Conservation (phyloP, 2,113 vertebrate genomes). For the Pangasianodon gigas region DNA sequence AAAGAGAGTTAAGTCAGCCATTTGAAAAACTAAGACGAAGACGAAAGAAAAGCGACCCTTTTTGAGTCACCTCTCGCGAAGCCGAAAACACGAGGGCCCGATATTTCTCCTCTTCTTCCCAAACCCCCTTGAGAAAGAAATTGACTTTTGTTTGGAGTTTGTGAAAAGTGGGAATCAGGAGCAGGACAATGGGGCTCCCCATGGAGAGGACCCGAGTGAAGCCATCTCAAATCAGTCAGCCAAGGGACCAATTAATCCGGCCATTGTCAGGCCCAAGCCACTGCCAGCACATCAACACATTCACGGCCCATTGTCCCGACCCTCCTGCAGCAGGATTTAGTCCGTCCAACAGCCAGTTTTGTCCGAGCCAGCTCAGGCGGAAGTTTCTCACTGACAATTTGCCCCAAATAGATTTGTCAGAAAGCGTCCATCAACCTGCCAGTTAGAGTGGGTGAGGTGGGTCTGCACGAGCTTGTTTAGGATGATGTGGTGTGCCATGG, state of each 20-base stretch:
- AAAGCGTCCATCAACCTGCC: slow-evolving; percentile 80
- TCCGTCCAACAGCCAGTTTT: slow-evolving; percentile 99
- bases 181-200: slow-evolving; percentile 98
- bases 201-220: slow-evolving; percentile 95
- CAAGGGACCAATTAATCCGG: slow-evolving; percentile 99
- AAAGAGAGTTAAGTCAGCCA: slow-evolving; percentile 58
- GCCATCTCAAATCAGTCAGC: slow-evolving; percentile 98
- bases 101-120: slow-evolving; percentile 78
- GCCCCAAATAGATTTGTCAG: slow-evolving; percentile 99
- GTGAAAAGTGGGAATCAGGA: slow-evolving; percentile 99
- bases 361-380: slow-evolving; percentile 99
- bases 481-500: slow-evolving; percentile 11
- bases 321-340: slow-evolving; percentile 98
- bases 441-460: slow-evolving; percentile 62
- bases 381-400: slow-evolving; percentile 99
- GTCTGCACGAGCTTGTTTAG: slow-evolving; percentile 48
- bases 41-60: slow-evolving; percentile 68
- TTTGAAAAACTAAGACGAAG: slow-evolving; percentile 54
- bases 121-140: slow-evolving; percentile 94
- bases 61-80: slow-evolving; percentile 88
- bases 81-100: slow-evolving; percentile 83
- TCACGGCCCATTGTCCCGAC: slow-evolving; percentile 96
- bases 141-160: slow-evolving; percentile 99
- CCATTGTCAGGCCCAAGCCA: slow-evolving; percentile 95
- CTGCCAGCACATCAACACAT: slow-evolving; percentile 97